phyloP scores from a whole-genome alignment of 2,888 invertebrate genomes.

The Cheilosia urbana region DNA sequence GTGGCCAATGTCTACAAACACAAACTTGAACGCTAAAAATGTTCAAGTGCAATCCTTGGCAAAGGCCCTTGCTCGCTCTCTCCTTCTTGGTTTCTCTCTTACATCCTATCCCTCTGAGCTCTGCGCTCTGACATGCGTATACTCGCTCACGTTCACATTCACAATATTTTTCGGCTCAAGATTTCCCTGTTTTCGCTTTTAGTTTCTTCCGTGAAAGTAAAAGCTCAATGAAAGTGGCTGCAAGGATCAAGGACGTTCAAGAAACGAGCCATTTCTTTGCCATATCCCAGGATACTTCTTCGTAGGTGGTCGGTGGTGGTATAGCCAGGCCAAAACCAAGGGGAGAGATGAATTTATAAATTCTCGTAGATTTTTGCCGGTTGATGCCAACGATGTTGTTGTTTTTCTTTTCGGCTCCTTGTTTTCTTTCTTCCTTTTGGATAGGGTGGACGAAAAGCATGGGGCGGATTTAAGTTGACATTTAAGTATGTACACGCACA shows the following conservation, averaged over 20 bases:
- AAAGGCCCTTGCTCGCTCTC: conserved; percentile 37
- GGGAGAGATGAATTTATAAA: conserved; percentile 43
- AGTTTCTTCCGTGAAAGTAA: conserved; percentile 69
- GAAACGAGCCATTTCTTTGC: conserved; percentile 76
- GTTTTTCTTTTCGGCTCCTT: conserved; percentile 38
- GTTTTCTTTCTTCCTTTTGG: conserved; percentile 30
- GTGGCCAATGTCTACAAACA: conserved; percentile 16
- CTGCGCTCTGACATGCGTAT: conserved; percentile 54
- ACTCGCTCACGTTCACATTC: conserved; percentile 52
- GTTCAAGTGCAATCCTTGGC: conserved; percentile 74
- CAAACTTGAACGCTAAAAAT: conserved; percentile 46
- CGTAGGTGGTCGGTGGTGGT: not conserved
- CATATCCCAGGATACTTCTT: conserved; percentile 48
- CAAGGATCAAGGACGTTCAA: conserved; percentile 84
- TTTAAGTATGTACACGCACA: conserved; percentile 45
- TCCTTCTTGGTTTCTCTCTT: conserved; percentile 33
- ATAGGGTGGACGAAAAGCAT: conserved; percentile 22
- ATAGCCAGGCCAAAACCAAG: not conserved
- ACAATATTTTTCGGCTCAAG: conserved; percentile 43
- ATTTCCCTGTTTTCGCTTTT: conserved; percentile 64
- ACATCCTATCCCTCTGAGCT: not conserved
- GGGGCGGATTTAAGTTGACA: conserved; percentile 47
- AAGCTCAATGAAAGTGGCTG: conserved; percentile 77
- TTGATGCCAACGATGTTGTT: conserved; percentile 63
- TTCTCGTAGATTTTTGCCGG: conserved; percentile 69